phyloP scores from a whole-genome alignment of 2,888 invertebrate genomes.

The Stenurella melanura region DNA sequence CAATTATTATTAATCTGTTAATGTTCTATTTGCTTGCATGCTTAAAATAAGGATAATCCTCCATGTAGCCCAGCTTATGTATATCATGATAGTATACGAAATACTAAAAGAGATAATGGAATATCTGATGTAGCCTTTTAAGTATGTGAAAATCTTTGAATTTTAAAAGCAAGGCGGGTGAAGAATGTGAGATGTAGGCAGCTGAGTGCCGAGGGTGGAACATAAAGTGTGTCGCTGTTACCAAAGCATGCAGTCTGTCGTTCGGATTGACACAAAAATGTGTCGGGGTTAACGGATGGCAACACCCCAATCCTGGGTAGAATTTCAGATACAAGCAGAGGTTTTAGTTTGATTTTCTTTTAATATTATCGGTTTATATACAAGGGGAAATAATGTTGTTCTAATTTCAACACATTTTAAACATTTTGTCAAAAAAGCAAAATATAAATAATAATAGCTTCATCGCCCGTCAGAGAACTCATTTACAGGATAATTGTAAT shows the following conservation, averaged over 20 bases:
- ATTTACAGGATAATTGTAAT: too few species aligned
- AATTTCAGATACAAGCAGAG: not conserved
- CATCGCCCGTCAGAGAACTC: too few species aligned
- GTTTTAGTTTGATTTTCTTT: not conserved
- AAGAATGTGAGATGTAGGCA: slow-evolving; percentile 26
- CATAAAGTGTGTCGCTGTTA: slow-evolving; percentile 51
- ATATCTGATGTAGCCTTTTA: slow-evolving; percentile 5
- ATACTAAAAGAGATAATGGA: slow-evolving; percentile 14
- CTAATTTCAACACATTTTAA: not conserved
- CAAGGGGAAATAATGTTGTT: not conserved
- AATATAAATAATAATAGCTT: too few species aligned
- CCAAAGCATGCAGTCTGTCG: slow-evolving; percentile 54
- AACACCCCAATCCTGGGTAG: slow-evolving; percentile 12
- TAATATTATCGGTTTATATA: not conserved
- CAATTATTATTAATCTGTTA: not conserved
- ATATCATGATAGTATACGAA: not conserved
- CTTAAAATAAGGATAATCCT: not conserved
- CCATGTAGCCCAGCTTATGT: not conserved
- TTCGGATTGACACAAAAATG: slow-evolving; percentile 60
- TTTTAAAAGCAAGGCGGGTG: slow-evolving; percentile 26
- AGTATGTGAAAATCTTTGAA: slow-evolving; percentile 28
- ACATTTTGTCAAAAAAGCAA: too few species aligned
- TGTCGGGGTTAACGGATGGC: slow-evolving; percentile 35
- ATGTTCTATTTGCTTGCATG: not conserved
- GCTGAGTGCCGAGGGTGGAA: slow-evolving; percentile 22